phyloP scores from a whole-genome alignment of 2,888 invertebrate genomes.

The Osmoderma eremita region DNA sequence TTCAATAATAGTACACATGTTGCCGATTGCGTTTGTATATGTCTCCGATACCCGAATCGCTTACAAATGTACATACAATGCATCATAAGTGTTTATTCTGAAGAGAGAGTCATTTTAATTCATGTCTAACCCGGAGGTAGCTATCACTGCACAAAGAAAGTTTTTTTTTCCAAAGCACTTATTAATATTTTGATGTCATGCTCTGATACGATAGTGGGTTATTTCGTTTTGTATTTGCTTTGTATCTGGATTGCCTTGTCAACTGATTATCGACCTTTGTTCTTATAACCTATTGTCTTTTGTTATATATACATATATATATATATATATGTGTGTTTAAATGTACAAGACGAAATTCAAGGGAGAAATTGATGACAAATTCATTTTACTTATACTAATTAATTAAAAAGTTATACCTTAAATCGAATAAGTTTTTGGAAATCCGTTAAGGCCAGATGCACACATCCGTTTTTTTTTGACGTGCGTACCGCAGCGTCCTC shows the following conservation, averaged over 20 bases:
- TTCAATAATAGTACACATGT: background rate
- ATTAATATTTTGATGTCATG: constrained; percentile 33
- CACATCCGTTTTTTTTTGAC: no score
- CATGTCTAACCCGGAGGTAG: background rate
- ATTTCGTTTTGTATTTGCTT: constrained; percentile 3
- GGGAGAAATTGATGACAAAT: no score
- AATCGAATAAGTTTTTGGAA: no score
- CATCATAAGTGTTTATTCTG: background rate
- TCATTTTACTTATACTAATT: no score
- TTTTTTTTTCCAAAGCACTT: background rate
- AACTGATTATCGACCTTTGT: background rate
- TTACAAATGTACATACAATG: background rate
- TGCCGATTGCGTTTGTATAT: constrained; percentile 3
- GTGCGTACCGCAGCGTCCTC: no score
- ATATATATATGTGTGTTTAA: no score
- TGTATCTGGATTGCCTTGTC: background rate
- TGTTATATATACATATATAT: no score
- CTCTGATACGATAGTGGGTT: constrained; percentile 20
- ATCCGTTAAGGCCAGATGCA: no score
- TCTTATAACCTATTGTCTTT: background rate
- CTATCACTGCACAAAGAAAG: constrained; percentile 27
- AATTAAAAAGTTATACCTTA: no score
- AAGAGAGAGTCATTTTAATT: constrained; percentile 11
- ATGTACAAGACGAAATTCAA: no score
- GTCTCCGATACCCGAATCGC: background rate